Conservation (phyloP, 2,888 invertebrate species). For the Drosophila tripunctata region DNA sequence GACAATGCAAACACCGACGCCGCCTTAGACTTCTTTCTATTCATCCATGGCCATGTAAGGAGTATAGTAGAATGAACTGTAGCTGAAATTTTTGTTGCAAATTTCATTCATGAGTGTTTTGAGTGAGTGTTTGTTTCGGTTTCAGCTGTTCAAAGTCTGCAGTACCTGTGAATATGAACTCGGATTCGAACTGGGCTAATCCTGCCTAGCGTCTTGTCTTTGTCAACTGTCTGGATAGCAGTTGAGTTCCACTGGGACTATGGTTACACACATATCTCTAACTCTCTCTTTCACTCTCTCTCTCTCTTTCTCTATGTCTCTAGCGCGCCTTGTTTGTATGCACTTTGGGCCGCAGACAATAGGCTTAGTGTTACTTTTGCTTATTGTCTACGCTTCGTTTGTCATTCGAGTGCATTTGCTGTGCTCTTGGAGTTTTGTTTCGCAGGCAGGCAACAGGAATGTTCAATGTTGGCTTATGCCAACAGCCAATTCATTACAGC, state of each 20-base stretch:
- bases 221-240: conserved; percentile 51
- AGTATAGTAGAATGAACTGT: too few relatives aligned
- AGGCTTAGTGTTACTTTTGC: conserved; percentile 81
- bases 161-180: conserved; percentile 47
- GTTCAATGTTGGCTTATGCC: conserved; percentile 44
- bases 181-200: conserved; percentile 58
- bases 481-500: conserved; percentile 16
- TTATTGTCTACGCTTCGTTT: conserved; percentile 78
- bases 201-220: conserved; percentile 62
- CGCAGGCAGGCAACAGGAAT: conserved; percentile 28
- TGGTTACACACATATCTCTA: conserved; percentile 44
- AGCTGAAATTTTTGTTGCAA: conserved; percentile 40
- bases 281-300: not conserved
- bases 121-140: conserved; percentile 10
- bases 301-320: conserved; percentile 12
- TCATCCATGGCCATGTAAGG: conserved; percentile 8
- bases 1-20: conserved; percentile 31
- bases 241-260: conserved; percentile 35
- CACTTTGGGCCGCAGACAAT: conserved; percentile 75
- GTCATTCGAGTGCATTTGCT: conserved; percentile 63
- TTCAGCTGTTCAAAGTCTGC: conserved; percentile 35
- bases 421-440: conserved; percentile 11
- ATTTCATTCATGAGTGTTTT: conserved; percentile 41
- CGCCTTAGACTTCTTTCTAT: not conserved
- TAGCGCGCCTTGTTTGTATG: conserved; percentile 68